Evolutionary conservation across 2,888 invertebrate species (phyloP), one percentile per base, ranked within the genome.

Genomic region (Dastarcus helophoroides): DNA sequence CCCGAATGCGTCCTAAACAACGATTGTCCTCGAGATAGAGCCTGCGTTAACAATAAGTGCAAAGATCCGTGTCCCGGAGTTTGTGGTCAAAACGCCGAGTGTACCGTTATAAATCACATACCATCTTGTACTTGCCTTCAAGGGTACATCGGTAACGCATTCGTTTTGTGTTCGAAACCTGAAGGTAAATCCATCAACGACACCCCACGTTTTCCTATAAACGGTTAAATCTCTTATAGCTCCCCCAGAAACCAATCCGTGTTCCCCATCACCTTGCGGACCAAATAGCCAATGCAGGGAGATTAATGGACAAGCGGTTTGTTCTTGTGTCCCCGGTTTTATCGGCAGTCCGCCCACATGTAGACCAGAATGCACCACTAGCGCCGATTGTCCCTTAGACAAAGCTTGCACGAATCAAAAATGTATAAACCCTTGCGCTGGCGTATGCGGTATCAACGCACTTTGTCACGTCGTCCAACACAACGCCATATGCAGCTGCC

Each of bases 1-100:
- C 85, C 85, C 3, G 83, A 85, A 60, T 85, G 85, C 58, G 71
- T 80, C n/a, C 61, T 80, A 3, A 84, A 77, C 51, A 61, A 67
- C 7, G 84, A 85, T 46, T 86, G 85, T 56, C 62, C 74, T 13
- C 68, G 70, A 45, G 67, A 76, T 51, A 71, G 69, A 50, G 76
- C 83, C 37, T 85, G 84, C 48, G 63, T 73, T 2, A 65, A 67
- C 44, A 79, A 76, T 51, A 82, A 83, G 59, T 88, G 86, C 51
- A 54, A 65, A 27, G 77, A 84, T 54, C 85, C 86, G 26, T 86
- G 88, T 46, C 74, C 77, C 5, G 78, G 77, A 37, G 79, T 79
- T 12, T 88, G 88, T 54, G 86, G 84, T 1, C 56, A 62, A 29
- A 79, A 78, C 51, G 84, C 86, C 2, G 54, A 74, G 28, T 88